Base-by-base conservation (phyloP, 2,888 invertebrate species). In the Leptothorax acervorum region DNA sequence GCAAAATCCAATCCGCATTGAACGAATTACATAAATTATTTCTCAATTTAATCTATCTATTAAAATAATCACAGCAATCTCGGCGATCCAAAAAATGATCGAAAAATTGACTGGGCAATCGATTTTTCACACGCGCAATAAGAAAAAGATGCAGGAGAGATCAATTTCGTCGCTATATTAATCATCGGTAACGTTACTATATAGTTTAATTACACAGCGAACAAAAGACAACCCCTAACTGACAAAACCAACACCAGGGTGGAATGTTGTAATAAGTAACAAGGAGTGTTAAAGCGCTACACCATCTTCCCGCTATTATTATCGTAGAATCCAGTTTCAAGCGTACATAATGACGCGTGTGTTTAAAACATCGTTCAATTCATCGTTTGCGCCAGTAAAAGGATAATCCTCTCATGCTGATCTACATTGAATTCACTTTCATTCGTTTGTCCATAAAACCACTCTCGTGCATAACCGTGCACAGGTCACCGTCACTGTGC, bases 281-380 rank as follows among this genome's bases (percentile, higher is more conserved):
- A 57, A 71, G 76, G 65, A 51, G 23, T 39, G 23, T 66, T 79
- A 84, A 89, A 89, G 70, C 70, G 76, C 65, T 73, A 55, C 53
- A 87, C 85, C 88, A 89, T 89, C 89, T 85, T 82, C 84, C 84
- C 60, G 51, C 68, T 76, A 89, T 87, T 88, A 85, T 87, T 89
- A 85, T 65, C 68, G 53, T 66, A 76, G 83, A 51, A 71, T 74
- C 28, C 57, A 35, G 66, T 63, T 75, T 79, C 79, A 83, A 82
- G 82, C 79, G 75, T 60, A 66, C 57, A 82, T 85, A 89, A 86
- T 86, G 57, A 82, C 48, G 55, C 68, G 42, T 48, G 73, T 74
- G 79, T 85, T 89, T 90, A 84, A 90, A 81, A 35, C 35, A 35
- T 35, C 35, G 35, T 82, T 70, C 83, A 70, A 89, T 89, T 88